These are phyloP conservation scores for Sebastes iracundus DNA, from an alignment of 2,797 vertebrate genomes.

Conservation along the genomic window DNA sequence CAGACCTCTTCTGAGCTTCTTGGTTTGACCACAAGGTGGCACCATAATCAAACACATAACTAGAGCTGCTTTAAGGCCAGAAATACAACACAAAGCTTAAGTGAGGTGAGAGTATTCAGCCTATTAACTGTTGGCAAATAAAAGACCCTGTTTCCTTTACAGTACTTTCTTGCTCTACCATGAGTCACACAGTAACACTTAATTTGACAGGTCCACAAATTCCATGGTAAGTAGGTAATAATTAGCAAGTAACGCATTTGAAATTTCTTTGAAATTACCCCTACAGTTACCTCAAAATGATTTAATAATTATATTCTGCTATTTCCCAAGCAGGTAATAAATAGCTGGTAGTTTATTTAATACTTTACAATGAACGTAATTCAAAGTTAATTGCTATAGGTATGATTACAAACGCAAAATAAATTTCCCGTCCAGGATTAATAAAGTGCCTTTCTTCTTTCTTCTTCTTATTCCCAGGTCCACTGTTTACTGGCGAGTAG, in stretches of 20 bases:
- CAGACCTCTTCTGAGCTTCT: conserved; percentile 17
- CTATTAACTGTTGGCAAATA: neutral
- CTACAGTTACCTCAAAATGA: too few relatives aligned
- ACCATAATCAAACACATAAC: conserved; percentile 20
- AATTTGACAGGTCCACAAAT: fast-evolving
- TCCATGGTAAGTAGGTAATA: too few relatives aligned
- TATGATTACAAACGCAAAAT: too few relatives aligned
- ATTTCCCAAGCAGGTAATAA: too few relatives aligned
- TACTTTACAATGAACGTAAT: fast-evolving
- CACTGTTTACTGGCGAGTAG: too few relatives aligned
- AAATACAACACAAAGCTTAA: neutral
- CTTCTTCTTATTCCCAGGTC: too few relatives aligned
- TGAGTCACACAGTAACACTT: neutral
- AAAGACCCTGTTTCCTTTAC: neutral
- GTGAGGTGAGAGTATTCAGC: neutral
- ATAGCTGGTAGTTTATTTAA: too few relatives aligned
- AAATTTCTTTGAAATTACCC: too few relatives aligned
- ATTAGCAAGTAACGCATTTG: too few relatives aligned
- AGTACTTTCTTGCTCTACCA: neutral
- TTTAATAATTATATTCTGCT: too few relatives aligned
- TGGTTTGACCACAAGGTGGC: conserved; percentile 51
- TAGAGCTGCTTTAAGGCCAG: neutral
- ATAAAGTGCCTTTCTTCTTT: too few relatives aligned
- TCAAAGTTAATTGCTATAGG: too few relatives aligned
- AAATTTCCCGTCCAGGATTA: fast-evolving